Evolutionary conservation across 1,140 invertebrate genomes (phyloP).

Genomic region (Euglossa dilemma): DNA sequence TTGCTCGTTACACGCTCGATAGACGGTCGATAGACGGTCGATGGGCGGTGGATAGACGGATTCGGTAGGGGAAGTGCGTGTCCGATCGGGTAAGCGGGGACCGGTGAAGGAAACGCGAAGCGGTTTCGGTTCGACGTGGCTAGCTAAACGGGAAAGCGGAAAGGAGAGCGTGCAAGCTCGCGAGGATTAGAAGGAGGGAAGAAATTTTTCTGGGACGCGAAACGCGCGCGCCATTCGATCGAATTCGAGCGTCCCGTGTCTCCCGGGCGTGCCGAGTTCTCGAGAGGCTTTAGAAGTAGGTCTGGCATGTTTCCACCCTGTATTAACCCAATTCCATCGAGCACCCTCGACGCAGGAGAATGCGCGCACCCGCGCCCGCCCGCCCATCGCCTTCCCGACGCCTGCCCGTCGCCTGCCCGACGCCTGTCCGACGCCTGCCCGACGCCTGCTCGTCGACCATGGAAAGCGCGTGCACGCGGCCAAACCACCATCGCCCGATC

Average conservation of each 20-base stretch:
- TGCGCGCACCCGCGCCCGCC: constrained; percentile 4
- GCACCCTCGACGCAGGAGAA: constrained; percentile 49
- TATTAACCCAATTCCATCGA: constrained; percentile 76
- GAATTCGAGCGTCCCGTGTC: constrained; percentile 37
- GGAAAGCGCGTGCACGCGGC: background rate
- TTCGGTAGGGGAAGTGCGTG: background rate
- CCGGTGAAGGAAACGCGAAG: too few species aligned
- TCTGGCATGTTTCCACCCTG: constrained; percentile 76
- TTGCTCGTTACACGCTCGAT: background rate
- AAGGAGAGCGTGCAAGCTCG: background rate
- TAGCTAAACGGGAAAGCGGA: background rate
- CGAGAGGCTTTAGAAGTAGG: constrained; percentile 61
- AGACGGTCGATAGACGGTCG: too few species aligned
- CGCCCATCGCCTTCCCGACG: too few species aligned
- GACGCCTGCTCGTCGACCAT: too few species aligned
- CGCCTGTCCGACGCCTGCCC: too few species aligned
- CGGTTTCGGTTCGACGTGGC: background rate
- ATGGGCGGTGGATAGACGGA: background rate
- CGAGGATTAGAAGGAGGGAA: background rate
- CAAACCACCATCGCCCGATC: too few species aligned
- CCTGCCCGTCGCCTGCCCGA: too few species aligned
- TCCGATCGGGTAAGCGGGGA: background rate
- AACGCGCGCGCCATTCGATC: constrained; percentile 32
- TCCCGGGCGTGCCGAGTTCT: constrained; percentile 40
- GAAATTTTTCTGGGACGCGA: constrained; percentile 24